Base-by-base conservation (phyloP, 2,888 invertebrate genomes). In the Scaptomyza polygonia region DNA sequence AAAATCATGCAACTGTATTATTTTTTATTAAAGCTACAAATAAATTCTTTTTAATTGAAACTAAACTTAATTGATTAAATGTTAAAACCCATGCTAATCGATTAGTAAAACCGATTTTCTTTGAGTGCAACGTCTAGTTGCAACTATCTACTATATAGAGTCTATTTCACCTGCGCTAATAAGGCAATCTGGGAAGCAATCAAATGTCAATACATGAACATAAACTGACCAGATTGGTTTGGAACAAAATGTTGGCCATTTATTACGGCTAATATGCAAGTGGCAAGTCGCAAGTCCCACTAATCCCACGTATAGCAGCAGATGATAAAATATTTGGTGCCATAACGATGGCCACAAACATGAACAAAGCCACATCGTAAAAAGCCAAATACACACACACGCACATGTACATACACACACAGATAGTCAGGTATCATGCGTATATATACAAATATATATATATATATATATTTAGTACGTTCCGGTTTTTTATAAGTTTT, bases 321-420 rank as follows among this genome's bases (percentile, higher is more conserved):
- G 64, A 56, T 65, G 86, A 86, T 84, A 88, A 84, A 72, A 83
- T 84, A 88, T 77, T 83, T 71, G 88, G 74, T 77, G 72, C 65
- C 86, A 88, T 88, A 30, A 80, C 81, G 70, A 66, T 69, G 79
- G 56, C 79, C 62, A 65, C 54, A 79, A 39, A 82, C 88, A 88
- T 81, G 78, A 80, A 77, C 88, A 84, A 80, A 86, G 70, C 70
- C 72, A 86, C 86, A 67, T 77, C 88, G 78, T 82, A 87, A 82
- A 87, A 47, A 74, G 36, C 29, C 29, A 29, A 8, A 29, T 14
- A 6, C 36, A 36, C 14, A 14, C 8, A 14, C n/a, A 34, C 6
- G 6, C 40, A 18, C 27, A 21, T 7, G n/a, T n/a, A n/a, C n/a
- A n/a, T n/a, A 25, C 7, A 40, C 52, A 27, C 27, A 8, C 21